phyloP scores from a whole-genome alignment of 2,113 vertebrate genomes.

The Tachuris rubrigastra region DNA sequence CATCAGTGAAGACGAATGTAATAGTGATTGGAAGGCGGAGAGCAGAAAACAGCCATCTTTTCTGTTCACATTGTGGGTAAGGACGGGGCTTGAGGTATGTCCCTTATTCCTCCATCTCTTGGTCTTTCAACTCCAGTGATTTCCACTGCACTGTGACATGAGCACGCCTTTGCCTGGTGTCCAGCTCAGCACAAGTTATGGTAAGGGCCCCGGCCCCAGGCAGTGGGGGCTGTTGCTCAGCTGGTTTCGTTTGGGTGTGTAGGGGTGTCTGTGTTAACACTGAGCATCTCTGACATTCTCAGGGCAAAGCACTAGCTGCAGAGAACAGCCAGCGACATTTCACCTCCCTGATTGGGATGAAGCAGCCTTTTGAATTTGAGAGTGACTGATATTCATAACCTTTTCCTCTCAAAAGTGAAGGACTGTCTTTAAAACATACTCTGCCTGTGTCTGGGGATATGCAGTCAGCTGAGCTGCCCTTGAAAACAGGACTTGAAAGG shows the following conservation, averaged over 20 bases:
- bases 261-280: neutral
- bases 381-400: constrained; percentile 11
- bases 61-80: neutral
- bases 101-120: neutral
- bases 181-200: neutral
- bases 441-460: neutral
- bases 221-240: neutral
- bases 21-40: neutral
- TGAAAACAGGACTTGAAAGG: constrained; percentile 9
- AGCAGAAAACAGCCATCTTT: neutral
- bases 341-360: neutral
- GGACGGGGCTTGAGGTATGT: neutral
- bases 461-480: neutral
- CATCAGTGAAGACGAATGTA: neutral
- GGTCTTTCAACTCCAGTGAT: neutral
- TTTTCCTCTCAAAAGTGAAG: constrained; percentile 15
- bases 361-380: neutral
- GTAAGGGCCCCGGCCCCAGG: neutral
- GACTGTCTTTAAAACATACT: neutral
- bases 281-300: neutral
- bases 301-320: neutral
- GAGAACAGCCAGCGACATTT: neutral
- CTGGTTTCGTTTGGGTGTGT: neutral
- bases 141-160: neutral
- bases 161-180: neutral